Evolutionary conservation across 1,140 invertebrate genomes (phyloP).

Genomic region (Eubasilissa regina): DNA sequence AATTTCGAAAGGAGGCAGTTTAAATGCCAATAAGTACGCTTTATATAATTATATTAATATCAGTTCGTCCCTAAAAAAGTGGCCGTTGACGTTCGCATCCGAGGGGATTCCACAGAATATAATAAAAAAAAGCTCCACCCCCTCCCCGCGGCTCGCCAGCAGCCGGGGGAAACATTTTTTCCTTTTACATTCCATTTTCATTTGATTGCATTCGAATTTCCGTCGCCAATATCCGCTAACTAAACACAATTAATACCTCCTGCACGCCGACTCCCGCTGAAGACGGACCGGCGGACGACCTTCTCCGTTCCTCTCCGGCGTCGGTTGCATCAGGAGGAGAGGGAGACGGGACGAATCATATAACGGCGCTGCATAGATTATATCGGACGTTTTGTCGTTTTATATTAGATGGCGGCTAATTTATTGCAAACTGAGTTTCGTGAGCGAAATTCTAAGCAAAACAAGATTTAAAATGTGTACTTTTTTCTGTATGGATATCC

Average conservation of each 20-base stretch:
- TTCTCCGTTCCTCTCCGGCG: constrained; percentile 52
- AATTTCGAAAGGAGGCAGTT: too few relatives aligned
- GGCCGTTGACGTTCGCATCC: neutral
- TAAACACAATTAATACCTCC: constrained; percentile 73
- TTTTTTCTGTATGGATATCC: constrained; percentile 50
- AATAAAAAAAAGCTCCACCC: constrained; percentile 35
- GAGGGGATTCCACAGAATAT: constrained; percentile 23
- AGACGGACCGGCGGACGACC: constrained; percentile 44
- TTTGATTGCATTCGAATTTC: constrained; percentile 75
- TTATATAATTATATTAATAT: neutral
- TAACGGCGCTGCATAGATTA: constrained; percentile 60
- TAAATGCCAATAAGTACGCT: too few relatives aligned
- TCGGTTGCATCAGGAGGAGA: constrained; percentile 16
- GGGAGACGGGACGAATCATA: constrained; percentile 56
- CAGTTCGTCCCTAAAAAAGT: neutral
- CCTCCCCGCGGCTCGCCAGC: constrained; percentile 15
- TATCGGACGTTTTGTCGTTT: constrained; percentile 61
- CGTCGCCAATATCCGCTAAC: constrained; percentile 74
- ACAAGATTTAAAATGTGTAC: constrained; percentile 54
- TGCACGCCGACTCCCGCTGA: constrained; percentile 43
- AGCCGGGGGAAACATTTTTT: constrained; percentile 48
- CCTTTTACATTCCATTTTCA: constrained; percentile 62
- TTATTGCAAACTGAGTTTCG: constrained; percentile 61
- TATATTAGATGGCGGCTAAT: constrained; percentile 61
- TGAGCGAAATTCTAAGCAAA: constrained; percentile 60